A percentile compares a stretch with the other conserved stretches of the same genome.
These are phyloP conservation scores for Cephus pulcher DNA, from an alignment of 2,888 invertebrate genomes.

Conservation along the genomic window DNA sequence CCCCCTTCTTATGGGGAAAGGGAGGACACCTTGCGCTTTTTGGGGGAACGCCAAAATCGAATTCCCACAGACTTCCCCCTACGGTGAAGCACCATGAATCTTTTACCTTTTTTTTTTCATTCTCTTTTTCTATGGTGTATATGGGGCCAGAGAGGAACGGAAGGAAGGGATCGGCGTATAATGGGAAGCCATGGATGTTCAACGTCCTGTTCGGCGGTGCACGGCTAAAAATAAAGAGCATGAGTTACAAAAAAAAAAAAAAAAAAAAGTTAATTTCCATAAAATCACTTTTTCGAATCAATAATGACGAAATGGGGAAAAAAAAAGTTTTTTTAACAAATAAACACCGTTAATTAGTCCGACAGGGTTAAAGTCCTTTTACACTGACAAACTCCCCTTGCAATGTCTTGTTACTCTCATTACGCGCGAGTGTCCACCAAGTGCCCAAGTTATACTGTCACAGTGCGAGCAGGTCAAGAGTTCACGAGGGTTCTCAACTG, in stretches of 20 bases:
- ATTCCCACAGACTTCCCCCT: constrained; percentile 1
- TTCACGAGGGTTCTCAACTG: constrained; percentile 41
- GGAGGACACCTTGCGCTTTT: background rate
- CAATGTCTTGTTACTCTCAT: constrained; percentile 1
- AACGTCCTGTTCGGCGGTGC: background rate
- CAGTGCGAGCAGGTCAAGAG: constrained; percentile 44
- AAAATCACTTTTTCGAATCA: background rate
- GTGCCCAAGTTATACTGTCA: constrained; percentile 29
- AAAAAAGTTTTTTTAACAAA: background rate
- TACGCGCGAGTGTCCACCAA: constrained; percentile 21
- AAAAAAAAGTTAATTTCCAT: background rate
- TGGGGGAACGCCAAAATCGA: background rate
- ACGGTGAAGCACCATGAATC: background rate
- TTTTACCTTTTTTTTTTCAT: background rate
- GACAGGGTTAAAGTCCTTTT: background rate
- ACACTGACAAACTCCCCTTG: background rate
- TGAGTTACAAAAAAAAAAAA: background rate
- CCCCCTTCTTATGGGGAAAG: too few relatives aligned
- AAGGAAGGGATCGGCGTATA: constrained; percentile 3
- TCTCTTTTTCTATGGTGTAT: background rate
- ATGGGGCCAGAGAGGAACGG: background rate
- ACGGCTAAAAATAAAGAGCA: background rate
- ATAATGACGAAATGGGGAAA: background rate
- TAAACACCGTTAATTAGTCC: background rate
- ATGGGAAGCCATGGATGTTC: background rate